Conservation (phyloP, 2,888 invertebrate genomes). For the Pachycephus smyrnensis region DNA sequence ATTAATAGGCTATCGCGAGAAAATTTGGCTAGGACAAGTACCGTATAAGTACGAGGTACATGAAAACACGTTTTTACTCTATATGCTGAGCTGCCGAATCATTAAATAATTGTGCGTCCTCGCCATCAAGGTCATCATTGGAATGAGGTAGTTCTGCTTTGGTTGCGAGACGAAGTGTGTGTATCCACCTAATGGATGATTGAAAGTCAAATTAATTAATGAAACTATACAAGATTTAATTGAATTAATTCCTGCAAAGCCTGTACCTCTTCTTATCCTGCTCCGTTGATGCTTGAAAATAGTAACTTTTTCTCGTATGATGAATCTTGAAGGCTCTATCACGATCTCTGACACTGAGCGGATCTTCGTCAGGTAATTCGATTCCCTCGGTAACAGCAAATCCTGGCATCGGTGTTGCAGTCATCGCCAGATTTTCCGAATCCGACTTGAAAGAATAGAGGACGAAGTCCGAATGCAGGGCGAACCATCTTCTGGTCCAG, state of each 20-base stretch:
- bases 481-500: conserved; percentile 71
- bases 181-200: conserved; percentile 66
- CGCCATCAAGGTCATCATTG: conserved; percentile 35
- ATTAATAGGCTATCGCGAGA: background rate
- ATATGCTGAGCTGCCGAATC: conserved; percentile 41
- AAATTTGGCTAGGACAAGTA: conserved; percentile 50
- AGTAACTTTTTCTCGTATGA: conserved; percentile 68
- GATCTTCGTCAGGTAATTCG: conserved; percentile 58
- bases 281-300: conserved; percentile 68
- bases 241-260: background rate
- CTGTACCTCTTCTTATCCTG: conserved; percentile 66
- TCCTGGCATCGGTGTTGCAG: conserved; percentile 73
- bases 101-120: conserved; percentile 45
- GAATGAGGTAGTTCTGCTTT: conserved; percentile 67
- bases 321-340: conserved; percentile 68
- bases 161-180: conserved; percentile 67
- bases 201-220: background rate
- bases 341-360: conserved; percentile 59
- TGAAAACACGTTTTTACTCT: conserved; percentile 14
- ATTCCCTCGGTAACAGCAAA: conserved; percentile 67
- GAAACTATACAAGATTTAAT: background rate
- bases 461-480: conserved; percentile 71
- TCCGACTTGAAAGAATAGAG: conserved; percentile 69
- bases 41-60: conserved; percentile 45
- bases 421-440: conserved; percentile 69